Evolutionary conservation across 35 echinoderm and acorn worm species (phyloP).

Genomic region (Diadema setosum): DNA sequence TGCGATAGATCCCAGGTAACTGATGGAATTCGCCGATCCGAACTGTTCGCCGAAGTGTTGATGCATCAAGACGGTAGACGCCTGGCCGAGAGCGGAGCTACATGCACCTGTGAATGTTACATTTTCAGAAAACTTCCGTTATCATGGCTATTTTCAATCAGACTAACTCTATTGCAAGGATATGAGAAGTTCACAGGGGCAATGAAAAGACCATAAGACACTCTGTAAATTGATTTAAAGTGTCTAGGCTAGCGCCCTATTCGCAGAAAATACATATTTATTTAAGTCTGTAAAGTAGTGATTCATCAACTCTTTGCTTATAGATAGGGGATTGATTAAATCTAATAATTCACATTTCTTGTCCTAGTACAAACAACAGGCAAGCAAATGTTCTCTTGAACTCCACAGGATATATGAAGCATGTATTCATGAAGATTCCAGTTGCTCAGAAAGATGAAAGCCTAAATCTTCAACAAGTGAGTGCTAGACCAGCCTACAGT

Average conservation of each 20-base stretch:
- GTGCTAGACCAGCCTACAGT: no score
- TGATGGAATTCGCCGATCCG: slow-evolving; percentile 1
- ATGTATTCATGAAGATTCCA: no score
- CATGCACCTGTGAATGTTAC: not conserved
- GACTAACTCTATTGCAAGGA: not conserved
- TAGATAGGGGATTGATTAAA: no score
- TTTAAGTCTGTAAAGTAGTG: not conserved
- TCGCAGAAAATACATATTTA: not conserved
- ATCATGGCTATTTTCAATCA: not conserved
- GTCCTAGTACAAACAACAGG: no score
- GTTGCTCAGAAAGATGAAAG: no score
- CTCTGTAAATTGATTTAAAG: not conserved
- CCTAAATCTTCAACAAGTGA: no score
- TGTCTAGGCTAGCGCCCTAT: not conserved
- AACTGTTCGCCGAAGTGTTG: not conserved
- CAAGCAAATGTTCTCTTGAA: no score
- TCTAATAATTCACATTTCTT: no score
- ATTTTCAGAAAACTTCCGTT: not conserved
- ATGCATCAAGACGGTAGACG: not conserved
- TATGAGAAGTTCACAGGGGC: no score
- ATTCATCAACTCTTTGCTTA: no score
- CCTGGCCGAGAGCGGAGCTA: not conserved
- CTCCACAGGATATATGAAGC: no score
- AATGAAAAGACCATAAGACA: not conserved
- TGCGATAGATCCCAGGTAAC: not conserved